A percentile compares a stretch with the other conserved stretches of the same genome.
Conservation (phyloP, 2,797 vertebrate species). For the Coreius guichenoti region DNA sequence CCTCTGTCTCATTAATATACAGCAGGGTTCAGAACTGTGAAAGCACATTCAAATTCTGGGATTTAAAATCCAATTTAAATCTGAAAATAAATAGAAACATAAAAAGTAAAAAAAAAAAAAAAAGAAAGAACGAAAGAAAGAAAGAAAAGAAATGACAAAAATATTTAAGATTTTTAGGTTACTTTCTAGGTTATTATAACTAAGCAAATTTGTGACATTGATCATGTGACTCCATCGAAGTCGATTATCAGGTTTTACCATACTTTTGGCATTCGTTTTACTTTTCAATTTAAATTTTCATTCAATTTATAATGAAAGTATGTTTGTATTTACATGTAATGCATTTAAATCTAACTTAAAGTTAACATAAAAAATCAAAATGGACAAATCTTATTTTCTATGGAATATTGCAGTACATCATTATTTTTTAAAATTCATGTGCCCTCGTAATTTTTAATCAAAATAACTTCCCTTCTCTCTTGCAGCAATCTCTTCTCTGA, state of each 20-base stretch:
- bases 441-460: background rate
- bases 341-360: background rate
- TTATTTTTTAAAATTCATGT: no score
- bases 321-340: background rate
- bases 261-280: background rate
- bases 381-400: no score
- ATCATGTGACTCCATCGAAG: background rate
- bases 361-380: background rate
- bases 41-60: background rate
- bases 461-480: background rate
- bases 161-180: background rate
- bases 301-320: background rate
- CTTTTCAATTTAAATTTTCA: background rate
- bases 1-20: constrained; percentile 66
- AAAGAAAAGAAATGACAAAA: no score
- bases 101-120: background rate
- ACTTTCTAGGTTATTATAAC: background rate
- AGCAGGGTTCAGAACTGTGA: constrained; percentile 16
- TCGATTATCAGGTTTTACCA: background rate
- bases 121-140: no score
- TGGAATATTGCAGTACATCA: background rate
- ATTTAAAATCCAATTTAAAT: background rate
- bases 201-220: background rate
- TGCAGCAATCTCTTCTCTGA: background rate
- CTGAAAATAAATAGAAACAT: background rate